Percentiles rank a stretch among this genome's conserved stretches.
Evolutionary conservation across 2,113 vertebrate genomes (phyloP).

Genomic region (Hirundichthys speculiger): DNA sequence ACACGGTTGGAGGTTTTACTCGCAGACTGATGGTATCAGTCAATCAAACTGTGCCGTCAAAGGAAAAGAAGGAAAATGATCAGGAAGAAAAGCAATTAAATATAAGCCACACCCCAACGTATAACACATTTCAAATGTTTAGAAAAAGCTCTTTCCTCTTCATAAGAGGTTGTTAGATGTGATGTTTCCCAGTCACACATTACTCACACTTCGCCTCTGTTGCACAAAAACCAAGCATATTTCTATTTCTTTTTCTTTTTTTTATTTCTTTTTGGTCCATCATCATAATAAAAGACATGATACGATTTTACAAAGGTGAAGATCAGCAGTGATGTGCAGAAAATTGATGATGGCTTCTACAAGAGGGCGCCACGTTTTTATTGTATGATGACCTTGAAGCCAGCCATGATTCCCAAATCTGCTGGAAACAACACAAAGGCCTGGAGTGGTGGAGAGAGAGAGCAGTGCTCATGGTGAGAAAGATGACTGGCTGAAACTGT

Average conservation of each 20-base stretch:
- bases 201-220: slow-evolving; percentile 1
- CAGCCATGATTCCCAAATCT: slow-evolving; percentile 39
- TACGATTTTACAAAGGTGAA: slow-evolving; percentile 18
- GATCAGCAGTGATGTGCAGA: slow-evolving; percentile 34
- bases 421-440: slow-evolving; percentile 15
- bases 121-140: neutral
- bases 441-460: neutral
- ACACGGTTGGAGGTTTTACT: slow-evolving; percentile 11
- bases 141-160: neutral
- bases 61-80: slow-evolving; percentile 11
- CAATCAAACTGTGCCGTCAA: slow-evolving; percentile 3
- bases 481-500: neutral
- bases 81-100: too few relatives aligned
- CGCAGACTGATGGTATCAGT: slow-evolving; percentile 10
- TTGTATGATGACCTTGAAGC: slow-evolving; percentile 47
- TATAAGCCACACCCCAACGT: neutral
- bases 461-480: too few relatives aligned
- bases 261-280: too few relatives aligned
- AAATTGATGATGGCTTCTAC: slow-evolving; percentile 22
- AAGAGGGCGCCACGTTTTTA: slow-evolving; percentile 23
- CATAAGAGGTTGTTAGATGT: slow-evolving; percentile 2
- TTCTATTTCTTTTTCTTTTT: too few relatives aligned
- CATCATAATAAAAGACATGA: slow-evolving; percentile 8
- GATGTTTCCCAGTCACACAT: slow-evolving; percentile 18
- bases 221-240: neutral